Conservation (phyloP, 23 tunicate species). For the Aplidium turbinatum region DNA sequence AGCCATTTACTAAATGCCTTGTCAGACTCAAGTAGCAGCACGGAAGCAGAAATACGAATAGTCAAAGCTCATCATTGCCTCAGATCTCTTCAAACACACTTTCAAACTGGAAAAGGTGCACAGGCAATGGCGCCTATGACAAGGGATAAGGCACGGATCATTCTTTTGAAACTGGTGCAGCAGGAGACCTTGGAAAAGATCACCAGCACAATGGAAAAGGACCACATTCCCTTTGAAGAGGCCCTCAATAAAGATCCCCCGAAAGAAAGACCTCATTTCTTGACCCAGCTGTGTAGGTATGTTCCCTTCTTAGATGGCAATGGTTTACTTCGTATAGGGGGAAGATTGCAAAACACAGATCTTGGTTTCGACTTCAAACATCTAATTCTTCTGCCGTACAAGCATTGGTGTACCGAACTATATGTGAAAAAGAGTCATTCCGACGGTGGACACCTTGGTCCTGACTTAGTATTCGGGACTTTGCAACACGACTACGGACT, state of each 20-base stretch:
- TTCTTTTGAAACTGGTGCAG: conserved; percentile 1
- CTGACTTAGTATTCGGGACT: conserved; percentile 11
- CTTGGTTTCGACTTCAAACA: conserved; percentile 5
- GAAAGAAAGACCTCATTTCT: background rate
- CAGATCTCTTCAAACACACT: too few species aligned
- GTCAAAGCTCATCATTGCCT: too few species aligned
- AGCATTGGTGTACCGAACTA: conserved; percentile 2
- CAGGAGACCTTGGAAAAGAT: background rate
- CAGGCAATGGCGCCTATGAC: too few species aligned
- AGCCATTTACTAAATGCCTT: too few species aligned
- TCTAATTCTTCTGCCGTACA: conserved; percentile 9
- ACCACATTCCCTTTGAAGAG: conserved; percentile 1
- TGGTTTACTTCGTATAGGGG: conserved; percentile 15
- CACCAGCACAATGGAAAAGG: background rate
- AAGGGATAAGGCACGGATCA: conserved; percentile 8
- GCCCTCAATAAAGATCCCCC: background rate
- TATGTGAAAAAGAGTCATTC: background rate
- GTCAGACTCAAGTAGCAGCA: too few species aligned
- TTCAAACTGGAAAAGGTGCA: too few species aligned
- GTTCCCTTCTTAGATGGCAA: background rate
- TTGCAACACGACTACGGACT: conserved; percentile 6
- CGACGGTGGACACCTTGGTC: conserved; percentile 6
- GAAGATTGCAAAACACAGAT: conserved; percentile 20
- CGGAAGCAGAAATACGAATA: too few species aligned
- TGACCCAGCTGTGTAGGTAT: background rate